Evolutionary conservation across 2,888 invertebrate species (phyloP).

Genomic region (Schizaphis graminum): DNA sequence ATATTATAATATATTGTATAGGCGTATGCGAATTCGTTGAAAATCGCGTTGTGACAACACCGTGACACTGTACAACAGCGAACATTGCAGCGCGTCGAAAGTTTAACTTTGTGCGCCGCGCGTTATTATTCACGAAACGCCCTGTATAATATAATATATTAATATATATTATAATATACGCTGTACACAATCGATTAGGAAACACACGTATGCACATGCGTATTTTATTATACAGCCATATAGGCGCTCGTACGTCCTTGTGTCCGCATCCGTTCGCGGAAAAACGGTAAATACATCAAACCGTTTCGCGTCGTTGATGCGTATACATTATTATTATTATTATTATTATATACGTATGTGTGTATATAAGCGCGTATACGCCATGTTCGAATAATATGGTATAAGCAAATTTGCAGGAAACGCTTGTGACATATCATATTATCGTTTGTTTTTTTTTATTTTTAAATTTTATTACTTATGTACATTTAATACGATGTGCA

Average conservation of each 20-base stretch:
- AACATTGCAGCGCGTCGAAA: not conserved
- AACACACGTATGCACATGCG: not conserved
- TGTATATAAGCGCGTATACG: not conserved
- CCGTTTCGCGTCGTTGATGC: not conserved
- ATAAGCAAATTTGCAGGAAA: conserved; percentile 38
- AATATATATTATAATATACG: not conserved
- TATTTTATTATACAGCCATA: not conserved
- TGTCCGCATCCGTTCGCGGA: conserved; percentile 42
- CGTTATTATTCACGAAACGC: not conserved
- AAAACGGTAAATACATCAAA: conserved; percentile 49
- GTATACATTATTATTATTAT: no score
- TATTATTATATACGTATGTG: no score
- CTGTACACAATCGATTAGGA: not conserved
- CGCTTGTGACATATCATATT: not conserved
- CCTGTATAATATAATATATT: no score
- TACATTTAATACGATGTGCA: not conserved
- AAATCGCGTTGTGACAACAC: not conserved
- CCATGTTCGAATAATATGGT: not conserved
- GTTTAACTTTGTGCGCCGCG: not conserved
- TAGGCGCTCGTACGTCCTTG: conserved; percentile 18
- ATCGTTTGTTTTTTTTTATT: conserved; percentile 7
- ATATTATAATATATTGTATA: not conserved
- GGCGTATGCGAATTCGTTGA: no score
- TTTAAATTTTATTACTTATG: not conserved
- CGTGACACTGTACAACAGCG: not conserved